Evolutionary conservation across 2,797 vertebrate species (phyloP).

Genomic region (Prunella strophiata): DNA sequence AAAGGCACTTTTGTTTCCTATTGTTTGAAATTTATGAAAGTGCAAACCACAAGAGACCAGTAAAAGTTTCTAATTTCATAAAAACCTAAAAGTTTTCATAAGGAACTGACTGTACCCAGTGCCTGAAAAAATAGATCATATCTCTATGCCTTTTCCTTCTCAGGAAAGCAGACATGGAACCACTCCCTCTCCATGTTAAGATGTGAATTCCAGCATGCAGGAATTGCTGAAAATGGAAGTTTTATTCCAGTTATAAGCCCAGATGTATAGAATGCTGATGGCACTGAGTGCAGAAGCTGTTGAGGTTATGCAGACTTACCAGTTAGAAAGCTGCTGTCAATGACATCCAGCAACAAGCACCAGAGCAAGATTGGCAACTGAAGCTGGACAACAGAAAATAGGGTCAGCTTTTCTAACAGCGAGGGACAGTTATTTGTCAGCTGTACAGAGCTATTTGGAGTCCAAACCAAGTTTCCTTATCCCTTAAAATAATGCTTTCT

Average conservation of each 20-base stretch:
- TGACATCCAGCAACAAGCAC: neutral
- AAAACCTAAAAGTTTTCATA: neutral
- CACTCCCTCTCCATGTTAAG: neutral
- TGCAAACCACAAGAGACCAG: neutral
- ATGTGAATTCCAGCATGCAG: neutral
- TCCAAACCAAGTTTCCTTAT: neutral
- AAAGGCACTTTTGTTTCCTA: constrained; percentile 25
- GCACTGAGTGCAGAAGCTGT: neutral
- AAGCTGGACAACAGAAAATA: neutral
- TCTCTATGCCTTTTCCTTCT: neutral
- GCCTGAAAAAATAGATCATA: neutral
- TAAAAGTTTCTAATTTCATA: neutral
- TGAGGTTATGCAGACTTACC: neutral
- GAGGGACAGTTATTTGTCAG: neutral
- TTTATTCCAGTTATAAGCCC: neutral
- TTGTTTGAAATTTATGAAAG: constrained; percentile 35
- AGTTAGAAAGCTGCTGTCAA: neutral
- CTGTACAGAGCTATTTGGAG: neutral
- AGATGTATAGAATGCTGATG: neutral
- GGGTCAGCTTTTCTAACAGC: neutral
- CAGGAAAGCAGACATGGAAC: neutral
- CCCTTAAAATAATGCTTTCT: constrained; percentile 4
- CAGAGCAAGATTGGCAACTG: neutral
- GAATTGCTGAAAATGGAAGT: neutral
- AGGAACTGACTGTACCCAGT: neutral